phyloP scores from a whole-genome alignment of 2,797 vertebrate genomes.

The Arnoldichthys spilopterus region DNA sequence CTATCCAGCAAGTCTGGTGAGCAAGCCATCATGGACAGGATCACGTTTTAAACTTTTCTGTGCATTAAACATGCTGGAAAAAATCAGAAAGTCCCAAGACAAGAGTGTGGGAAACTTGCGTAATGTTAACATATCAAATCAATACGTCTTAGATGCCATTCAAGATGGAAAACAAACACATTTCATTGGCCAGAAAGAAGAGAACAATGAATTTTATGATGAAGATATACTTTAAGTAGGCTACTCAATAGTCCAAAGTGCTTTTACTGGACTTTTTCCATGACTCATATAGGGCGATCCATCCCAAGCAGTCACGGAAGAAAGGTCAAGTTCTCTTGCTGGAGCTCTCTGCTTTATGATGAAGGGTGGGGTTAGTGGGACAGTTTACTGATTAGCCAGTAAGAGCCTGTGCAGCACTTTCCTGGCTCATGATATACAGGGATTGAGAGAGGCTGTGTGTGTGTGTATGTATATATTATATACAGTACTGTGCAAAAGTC shows the following conservation, averaged over 20 bases:
- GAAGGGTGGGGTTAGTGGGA: background rate
- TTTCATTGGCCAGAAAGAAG: background rate
- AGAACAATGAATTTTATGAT: background rate
- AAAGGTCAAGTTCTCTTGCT: slow-evolving; percentile 35
- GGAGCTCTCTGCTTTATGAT: slow-evolving; percentile 29
- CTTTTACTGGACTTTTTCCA: background rate
- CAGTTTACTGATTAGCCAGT: slow-evolving; percentile 40
- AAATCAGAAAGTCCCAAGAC: background rate
- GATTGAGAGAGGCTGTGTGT: background rate
- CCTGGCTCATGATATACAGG: background rate
- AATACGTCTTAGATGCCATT: background rate
- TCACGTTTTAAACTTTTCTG: background rate
- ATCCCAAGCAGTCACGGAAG: background rate
- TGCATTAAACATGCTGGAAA: background rate
- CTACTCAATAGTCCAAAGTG: background rate
- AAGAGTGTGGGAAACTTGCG: too few species aligned
- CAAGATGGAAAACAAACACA: background rate
- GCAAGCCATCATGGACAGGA: slow-evolving; percentile 4
- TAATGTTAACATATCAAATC: background rate
- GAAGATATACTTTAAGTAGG: background rate
- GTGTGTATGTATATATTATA: too few species aligned
- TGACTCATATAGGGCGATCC: background rate
- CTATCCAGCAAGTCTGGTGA: slow-evolving; percentile 27
- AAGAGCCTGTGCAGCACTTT: background rate
- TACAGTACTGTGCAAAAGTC: too few species aligned